Conservation (phyloP, 2,888 invertebrate genomes). For the Synergus japonicus region DNA sequence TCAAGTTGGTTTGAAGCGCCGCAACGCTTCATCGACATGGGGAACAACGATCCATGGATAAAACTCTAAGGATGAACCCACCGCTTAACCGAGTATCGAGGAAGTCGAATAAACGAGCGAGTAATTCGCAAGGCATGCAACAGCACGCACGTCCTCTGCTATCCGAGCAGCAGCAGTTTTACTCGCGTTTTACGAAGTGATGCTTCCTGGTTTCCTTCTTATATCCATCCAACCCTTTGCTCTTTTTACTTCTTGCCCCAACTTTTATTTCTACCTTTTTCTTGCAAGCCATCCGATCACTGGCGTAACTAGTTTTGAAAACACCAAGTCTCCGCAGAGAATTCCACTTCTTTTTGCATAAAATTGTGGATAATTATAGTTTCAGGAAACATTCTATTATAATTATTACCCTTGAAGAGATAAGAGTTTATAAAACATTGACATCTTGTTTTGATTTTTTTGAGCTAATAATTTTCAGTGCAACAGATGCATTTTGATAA, state of each 20-base stretch:
- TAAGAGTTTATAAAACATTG: background rate
- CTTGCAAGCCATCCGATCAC: background rate
- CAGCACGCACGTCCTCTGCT: constrained; percentile 7
- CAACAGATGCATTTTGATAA: too few relatives aligned
- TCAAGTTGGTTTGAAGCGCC: background rate
- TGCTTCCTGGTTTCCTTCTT: constrained; percentile 31
- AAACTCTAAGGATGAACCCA: constrained; percentile 11
- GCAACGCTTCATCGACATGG: background rate
- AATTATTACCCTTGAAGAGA: background rate
- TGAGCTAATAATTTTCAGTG: background rate
- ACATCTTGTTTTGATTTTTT: background rate
- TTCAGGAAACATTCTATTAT: constrained; percentile 12
- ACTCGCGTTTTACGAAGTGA: constrained; percentile 28
- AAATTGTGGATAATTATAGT: constrained; percentile 19
- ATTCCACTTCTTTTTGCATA: background rate
- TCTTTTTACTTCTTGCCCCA: background rate
- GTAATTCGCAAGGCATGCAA: constrained; percentile 12
- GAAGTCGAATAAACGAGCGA: constrained; percentile 22
- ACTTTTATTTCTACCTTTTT: constrained; percentile 3
- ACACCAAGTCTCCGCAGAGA: background rate
- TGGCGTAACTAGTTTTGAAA: constrained; percentile 7
- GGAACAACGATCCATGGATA: constrained; percentile 1
- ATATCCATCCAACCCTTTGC: background rate
- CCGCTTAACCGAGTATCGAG: constrained; percentile 2
- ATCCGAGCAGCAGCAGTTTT: background rate